Conservation (phyloP, 1,140 invertebrate genomes). For the Tenebrio molitor region DNA sequence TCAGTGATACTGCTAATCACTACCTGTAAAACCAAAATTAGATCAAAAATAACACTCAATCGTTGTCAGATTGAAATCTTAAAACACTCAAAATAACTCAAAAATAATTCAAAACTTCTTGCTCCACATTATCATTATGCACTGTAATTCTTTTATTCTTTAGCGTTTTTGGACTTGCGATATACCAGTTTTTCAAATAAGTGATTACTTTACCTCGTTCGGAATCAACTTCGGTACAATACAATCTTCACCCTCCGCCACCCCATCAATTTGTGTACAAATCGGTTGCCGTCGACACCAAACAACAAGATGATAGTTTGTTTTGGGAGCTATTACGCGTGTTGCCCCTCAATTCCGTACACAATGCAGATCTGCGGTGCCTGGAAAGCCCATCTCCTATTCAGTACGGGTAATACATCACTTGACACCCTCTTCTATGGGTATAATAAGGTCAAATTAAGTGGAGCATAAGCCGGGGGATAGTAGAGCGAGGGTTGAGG, state of each 20-base stretch:
- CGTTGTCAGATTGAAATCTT: too few species aligned
- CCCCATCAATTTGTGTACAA: neutral
- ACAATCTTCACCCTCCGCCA: neutral
- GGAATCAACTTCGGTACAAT: too few species aligned
- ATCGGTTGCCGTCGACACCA: neutral
- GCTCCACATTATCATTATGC: too few species aligned
- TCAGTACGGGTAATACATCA: constrained; percentile 19
- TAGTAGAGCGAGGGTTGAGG: constrained; percentile 39
- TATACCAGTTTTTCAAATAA: too few species aligned
- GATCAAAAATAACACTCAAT: too few species aligned
- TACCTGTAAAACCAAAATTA: too few species aligned
- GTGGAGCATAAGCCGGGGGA: constrained; percentile 43
- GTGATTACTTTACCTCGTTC: too few species aligned
- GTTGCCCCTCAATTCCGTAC: constrained; percentile 5
- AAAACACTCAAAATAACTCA: too few species aligned
- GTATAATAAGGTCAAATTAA: constrained; percentile 51
- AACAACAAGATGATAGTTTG: constrained; percentile 14
- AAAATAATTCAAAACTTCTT: too few species aligned
- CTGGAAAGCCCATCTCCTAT: constrained; percentile 48
- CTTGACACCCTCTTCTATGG: constrained; percentile 34
- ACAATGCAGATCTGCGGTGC: constrained; percentile 36
- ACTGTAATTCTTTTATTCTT: too few species aligned
- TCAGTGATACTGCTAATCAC: too few species aligned
- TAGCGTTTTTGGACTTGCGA: too few species aligned
- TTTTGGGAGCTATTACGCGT: constrained; percentile 15